Evolutionary conservation across 2,797 vertebrate genomes (phyloP).

Genomic region (Muraenolepis orangiensis): DNA sequence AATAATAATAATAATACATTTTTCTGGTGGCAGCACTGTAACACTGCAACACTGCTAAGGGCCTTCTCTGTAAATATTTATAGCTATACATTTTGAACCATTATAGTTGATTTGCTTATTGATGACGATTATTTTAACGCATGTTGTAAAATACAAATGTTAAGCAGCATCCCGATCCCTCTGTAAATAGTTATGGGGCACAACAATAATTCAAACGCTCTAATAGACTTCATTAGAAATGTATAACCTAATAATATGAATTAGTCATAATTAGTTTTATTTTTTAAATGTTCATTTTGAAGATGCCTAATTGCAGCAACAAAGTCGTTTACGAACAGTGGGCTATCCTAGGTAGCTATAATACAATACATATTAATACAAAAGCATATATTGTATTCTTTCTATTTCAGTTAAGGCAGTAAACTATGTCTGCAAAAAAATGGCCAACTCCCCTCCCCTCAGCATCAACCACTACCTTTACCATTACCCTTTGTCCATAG

Average conservation of each 20-base stretch:
- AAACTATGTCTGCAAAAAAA: background rate
- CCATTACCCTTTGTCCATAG: slow-evolving; percentile 4
- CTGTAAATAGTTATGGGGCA: background rate
- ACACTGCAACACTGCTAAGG: background rate
- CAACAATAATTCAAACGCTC: background rate
- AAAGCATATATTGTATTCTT: background rate
- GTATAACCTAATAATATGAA: background rate
- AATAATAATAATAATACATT: background rate
- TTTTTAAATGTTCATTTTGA: background rate
- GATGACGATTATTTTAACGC: background rate
- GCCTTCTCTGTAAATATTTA: background rate
- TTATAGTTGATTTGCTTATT: background rate
- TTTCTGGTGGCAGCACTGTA: background rate
- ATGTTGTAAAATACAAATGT: background rate
- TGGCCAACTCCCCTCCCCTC: background rate
- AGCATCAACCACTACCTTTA: background rate
- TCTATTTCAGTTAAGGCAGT: background rate
- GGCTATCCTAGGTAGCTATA: background rate
- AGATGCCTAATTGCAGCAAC: background rate
- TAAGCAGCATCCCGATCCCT: background rate
- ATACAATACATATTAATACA: background rate
- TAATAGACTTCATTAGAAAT: background rate
- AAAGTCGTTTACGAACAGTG: background rate
- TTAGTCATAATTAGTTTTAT: background rate
- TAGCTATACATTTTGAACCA: background rate